These are phyloP conservation scores for Corythornis madagascariensis DNA, from an alignment of 2,113 vertebrate species.

Conservation along the genomic window DNA sequence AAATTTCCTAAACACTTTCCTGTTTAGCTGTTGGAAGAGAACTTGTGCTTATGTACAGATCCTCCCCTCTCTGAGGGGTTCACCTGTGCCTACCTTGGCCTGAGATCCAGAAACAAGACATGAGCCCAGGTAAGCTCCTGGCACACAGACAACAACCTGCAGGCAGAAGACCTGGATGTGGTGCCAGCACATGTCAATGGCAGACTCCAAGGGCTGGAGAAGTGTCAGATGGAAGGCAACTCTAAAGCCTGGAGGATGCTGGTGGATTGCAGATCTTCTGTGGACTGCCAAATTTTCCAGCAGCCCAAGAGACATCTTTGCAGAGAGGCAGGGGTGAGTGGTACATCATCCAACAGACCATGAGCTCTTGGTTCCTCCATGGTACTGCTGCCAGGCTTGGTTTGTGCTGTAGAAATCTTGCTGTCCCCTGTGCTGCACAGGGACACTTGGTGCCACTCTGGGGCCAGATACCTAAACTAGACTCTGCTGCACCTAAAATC, in stretches of 20 bases:
- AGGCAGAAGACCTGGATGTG: not conserved
- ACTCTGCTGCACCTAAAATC: not conserved
- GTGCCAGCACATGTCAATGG: not conserved
- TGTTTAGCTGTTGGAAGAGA: not conserved
- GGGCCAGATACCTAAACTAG: not conserved
- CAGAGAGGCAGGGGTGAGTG: not conserved
- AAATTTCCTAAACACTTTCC: not conserved
- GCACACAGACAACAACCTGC: not conserved
- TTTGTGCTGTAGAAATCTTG: not conserved
- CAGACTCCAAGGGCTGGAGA: not conserved
- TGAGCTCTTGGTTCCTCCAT: not conserved
- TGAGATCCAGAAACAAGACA: not conserved
- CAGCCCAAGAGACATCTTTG: not conserved
- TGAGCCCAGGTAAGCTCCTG: not conserved
- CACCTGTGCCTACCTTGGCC: not conserved
- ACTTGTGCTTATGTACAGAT: not conserved
- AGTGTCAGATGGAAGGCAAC: not conserved
- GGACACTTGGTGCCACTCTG: not conserved
- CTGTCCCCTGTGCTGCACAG: not conserved
- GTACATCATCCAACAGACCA: not conserved
- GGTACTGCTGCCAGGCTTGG: not conserved
- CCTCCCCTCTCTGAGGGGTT: not conserved
- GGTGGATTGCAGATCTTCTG: not conserved
- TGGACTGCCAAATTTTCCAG: not conserved
- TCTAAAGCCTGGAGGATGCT: not conserved